Evolutionary conservation across 2,888 invertebrate genomes (phyloP).

Genomic region (Clanis bilineata): DNA sequence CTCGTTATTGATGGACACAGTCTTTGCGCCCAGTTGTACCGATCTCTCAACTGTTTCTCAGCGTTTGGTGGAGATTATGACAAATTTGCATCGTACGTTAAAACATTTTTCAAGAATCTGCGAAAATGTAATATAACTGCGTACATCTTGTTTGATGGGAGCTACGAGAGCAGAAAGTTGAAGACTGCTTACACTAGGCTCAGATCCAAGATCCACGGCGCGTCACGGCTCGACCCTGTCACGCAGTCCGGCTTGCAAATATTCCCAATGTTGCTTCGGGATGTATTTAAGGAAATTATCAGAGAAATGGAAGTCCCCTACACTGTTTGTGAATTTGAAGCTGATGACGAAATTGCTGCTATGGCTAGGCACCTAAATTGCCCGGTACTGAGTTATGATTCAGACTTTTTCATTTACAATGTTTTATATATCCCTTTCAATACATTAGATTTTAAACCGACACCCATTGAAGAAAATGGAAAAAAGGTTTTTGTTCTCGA

Average conservation of each 20-base stretch:
- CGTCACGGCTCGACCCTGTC: constrained; percentile 79
- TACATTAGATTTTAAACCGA: constrained; percentile 81
- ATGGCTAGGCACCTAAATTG: constrained; percentile 89
- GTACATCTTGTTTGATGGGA: constrained; percentile 91
- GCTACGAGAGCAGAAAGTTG: constrained; percentile 87
- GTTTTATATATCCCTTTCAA: constrained; percentile 90
- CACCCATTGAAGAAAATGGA: constrained; percentile 44
- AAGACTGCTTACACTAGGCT: constrained; percentile 84
- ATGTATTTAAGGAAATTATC: constrained; percentile 88
- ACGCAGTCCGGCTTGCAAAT: constrained; percentile 80
- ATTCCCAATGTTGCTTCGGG: constrained; percentile 89
- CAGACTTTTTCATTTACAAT: constrained; percentile 96
- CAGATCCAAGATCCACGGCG: constrained; percentile 82
- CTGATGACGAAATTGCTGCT: constrained; percentile 93
- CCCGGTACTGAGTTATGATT: constrained; percentile 95
- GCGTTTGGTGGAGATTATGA: constrained; percentile 95
- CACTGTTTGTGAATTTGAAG: constrained; percentile 92
- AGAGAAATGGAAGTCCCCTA: constrained; percentile 84
- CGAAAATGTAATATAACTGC: constrained; percentile 87
- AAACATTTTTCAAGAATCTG: constrained; percentile 86
- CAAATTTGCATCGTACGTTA: constrained; percentile 84
- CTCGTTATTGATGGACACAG: constrained; percentile 92
- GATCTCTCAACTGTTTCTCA: constrained; percentile 82
- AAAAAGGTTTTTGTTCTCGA: constrained; percentile 69
- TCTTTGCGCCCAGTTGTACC: constrained; percentile 87